Conservation (phyloP, 2,113 vertebrate genomes). For the Solenodon paradoxus region DNA sequence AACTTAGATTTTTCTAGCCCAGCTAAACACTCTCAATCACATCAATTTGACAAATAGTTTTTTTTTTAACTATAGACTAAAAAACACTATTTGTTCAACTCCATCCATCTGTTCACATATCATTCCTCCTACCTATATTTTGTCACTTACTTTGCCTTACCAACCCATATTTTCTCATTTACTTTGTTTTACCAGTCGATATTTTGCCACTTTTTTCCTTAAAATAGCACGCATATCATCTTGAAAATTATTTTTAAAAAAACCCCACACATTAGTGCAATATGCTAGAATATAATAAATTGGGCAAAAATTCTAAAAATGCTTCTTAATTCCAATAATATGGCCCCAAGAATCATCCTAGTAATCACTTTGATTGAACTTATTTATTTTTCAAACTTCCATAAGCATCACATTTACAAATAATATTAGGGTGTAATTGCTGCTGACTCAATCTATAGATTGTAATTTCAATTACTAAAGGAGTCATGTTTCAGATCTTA, state of each 20-base stretch:
- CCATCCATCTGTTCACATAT: neutral
- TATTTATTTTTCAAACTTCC: neutral
- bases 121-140: neutral
- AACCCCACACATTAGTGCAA: neutral
- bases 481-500: neutral
- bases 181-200: neutral
- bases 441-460: neutral
- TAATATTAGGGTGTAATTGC: neutral
- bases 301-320: neutral
- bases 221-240: neutral
- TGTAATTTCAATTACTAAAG: neutral
- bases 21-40: neutral
- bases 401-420: neutral
- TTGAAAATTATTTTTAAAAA: neutral
- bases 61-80: neutral
- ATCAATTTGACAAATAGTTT: neutral
- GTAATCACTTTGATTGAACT: neutral
- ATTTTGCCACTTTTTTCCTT: neutral
- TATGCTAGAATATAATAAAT: neutral
- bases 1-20: neutral
- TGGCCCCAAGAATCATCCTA: neutral
- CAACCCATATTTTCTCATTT: neutral
- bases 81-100: neutral
- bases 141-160: neutral
- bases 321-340: neutral